Conservation (phyloP, 2,888 invertebrate genomes). For the Scaptomyza tumidula region DNA sequence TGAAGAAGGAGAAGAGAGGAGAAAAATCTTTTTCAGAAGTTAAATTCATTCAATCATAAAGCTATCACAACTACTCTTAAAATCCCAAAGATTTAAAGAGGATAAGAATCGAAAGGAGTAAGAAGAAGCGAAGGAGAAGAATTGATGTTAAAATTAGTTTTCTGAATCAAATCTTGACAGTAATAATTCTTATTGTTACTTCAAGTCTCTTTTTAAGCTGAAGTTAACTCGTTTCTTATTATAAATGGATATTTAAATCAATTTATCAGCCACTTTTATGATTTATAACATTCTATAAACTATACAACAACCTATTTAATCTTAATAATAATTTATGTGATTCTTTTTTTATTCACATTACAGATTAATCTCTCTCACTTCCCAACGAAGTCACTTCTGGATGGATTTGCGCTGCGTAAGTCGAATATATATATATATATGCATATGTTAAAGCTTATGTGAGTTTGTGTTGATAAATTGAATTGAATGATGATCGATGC, state of each 20-base stretch:
- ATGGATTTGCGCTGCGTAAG: neutral
- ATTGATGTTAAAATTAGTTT: no score
- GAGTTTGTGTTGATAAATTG: constrained; percentile 40
- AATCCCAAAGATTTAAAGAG: no score
- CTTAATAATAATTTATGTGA: neutral
- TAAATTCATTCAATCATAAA: no score
- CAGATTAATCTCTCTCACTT: neutral
- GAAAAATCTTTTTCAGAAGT: neutral
- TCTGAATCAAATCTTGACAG: no score
- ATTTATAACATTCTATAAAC: neutral
- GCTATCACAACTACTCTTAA: no score
- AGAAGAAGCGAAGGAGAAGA: no score
- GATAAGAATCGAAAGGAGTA: no score
- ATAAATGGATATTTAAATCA: no score
- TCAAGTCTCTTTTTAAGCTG: no score
- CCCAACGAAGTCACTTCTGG: neutral
- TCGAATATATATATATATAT: neutral
- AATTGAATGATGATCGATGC: constrained; percentile 69
- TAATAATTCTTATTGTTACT: no score
- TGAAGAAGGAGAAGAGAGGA: no score
- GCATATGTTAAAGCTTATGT: constrained; percentile 21
- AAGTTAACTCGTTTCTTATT: no score
- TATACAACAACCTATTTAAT: neutral
- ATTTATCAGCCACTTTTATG: neutral
- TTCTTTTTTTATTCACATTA: neutral